These are phyloP conservation scores for Meloidogyne hapla DNA, from an alignment of 1,140 invertebrate genomes.

Conservation along the genomic window DNA sequence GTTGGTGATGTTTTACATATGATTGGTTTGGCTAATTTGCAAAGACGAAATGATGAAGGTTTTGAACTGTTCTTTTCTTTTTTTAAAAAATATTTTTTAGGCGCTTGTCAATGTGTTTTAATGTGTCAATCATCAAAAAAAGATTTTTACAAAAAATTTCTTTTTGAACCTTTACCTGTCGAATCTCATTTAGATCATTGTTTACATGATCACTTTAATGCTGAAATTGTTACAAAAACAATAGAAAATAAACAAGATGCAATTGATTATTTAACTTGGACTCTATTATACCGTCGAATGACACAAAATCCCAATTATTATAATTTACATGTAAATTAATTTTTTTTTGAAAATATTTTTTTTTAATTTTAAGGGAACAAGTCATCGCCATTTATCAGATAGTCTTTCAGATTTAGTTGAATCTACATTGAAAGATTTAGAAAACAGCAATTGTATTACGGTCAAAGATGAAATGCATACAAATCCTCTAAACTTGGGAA, in stretches of 20 bases:
- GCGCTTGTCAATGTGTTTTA: constrained; percentile 78
- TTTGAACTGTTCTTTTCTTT: too few relatives aligned
- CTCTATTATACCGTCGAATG: constrained; percentile 90
- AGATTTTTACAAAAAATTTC: constrained; percentile 97
- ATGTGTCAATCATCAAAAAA: constrained; percentile 76
- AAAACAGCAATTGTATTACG: constrained; percentile 95
- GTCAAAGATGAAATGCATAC: constrained; percentile 98
- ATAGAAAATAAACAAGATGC: constrained; percentile 99
- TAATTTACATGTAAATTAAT: constrained; percentile 75
- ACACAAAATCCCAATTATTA: constrained; percentile 99
- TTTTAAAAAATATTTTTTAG: constrained; percentile 44
- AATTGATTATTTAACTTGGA: constrained; percentile 99
- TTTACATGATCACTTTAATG: constrained; percentile 98
- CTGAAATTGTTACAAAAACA: constrained; percentile 98
- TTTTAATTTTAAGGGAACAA: constrained; percentile 65
- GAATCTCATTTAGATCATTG: constrained; percentile 94
- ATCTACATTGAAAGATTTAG: constrained; percentile 87
- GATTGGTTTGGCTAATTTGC: constrained; percentile 78
- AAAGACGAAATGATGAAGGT: constrained; percentile 84
- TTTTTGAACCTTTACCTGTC: constrained; percentile 94
- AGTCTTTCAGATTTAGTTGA: constrained; percentile 97
- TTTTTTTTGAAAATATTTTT: constrained; percentile 64
- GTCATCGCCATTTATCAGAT: constrained; percentile 91
- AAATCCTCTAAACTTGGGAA: constrained; percentile 90
- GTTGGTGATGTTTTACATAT: constrained; percentile 96